Conservation (phyloP, 64 coral and sea anemone genomes). For the Astreopora myriophthalma region DNA sequence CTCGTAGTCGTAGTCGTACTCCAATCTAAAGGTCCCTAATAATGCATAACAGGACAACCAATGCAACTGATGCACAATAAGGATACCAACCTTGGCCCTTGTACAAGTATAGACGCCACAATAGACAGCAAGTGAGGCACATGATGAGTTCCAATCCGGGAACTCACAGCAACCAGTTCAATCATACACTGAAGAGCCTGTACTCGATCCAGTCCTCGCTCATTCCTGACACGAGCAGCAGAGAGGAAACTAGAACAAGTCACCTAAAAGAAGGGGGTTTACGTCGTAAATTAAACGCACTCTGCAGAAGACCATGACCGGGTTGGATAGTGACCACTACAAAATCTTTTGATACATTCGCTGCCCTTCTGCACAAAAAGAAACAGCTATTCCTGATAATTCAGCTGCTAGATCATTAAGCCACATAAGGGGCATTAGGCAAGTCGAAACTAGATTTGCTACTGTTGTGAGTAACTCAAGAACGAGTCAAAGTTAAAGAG, state of each 20-base stretch:
- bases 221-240: constrained; percentile 84
- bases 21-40: too few species aligned
- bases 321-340: neutral
- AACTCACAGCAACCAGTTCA: constrained; percentile 75
- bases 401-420: too few species aligned
- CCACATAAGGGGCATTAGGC: too few species aligned
- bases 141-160: constrained; percentile 36
- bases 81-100: constrained; percentile 79
- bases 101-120: constrained; percentile 84
- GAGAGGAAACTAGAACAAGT: constrained; percentile 82
- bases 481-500: too few species aligned
- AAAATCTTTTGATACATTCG: too few species aligned
- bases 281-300: neutral
- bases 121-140: constrained; percentile 66
- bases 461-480: too few species aligned
- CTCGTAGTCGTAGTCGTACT: too few species aligned
- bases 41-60: too few species aligned
- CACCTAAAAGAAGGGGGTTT: constrained; percentile 31
- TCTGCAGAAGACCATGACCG: neutral
- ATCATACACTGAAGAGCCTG: constrained; percentile 83
- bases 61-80: neutral
- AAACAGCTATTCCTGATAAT: too few species aligned
- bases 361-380: too few species aligned
- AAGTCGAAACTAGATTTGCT: too few species aligned
- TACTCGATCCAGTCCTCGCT: constrained; percentile 76